These are phyloP conservation scores for Thamnophis elegans DNA, from an alignment of 2,797 vertebrate genomes.

Conservation along the genomic window DNA sequence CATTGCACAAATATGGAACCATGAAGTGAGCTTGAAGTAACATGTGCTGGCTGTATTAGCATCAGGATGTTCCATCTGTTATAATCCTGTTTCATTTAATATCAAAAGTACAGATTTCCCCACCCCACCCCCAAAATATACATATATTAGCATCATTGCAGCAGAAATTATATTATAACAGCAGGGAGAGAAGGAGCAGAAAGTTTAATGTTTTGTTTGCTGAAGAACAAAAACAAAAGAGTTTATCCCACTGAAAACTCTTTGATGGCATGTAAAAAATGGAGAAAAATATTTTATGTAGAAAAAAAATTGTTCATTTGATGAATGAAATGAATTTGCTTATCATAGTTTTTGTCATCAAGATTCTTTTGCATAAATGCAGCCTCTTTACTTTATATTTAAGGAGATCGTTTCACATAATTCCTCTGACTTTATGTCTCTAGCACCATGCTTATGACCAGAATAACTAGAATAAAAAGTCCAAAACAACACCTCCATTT, in stretches of 20 bases:
- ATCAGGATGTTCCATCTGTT: not conserved
- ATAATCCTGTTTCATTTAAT: not conserved
- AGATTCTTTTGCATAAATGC: not conserved
- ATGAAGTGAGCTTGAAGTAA: not conserved
- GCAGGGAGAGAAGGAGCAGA: not conserved
- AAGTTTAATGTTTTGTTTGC: not conserved
- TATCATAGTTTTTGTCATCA: not conserved
- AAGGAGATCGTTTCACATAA: not conserved
- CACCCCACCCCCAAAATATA: not conserved
- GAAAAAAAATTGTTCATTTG: not conserved
- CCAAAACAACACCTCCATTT: not conserved
- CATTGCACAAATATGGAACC: not conserved
- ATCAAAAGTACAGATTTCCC: not conserved
- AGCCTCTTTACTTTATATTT: not conserved
- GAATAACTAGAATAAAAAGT: not conserved
- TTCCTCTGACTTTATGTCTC: not conserved
- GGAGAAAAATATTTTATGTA: not conserved
- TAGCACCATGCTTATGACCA: not conserved
- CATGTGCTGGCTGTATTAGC: not conserved
- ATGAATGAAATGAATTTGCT: not conserved
- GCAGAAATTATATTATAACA: constrained; percentile 1
- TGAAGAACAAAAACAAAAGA: not conserved
- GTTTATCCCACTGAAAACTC: not conserved
- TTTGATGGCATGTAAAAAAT: not conserved
- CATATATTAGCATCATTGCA: not conserved